Conservation (phyloP, 1,140 invertebrate species). For the Trypoxylus dichotomus region DNA sequence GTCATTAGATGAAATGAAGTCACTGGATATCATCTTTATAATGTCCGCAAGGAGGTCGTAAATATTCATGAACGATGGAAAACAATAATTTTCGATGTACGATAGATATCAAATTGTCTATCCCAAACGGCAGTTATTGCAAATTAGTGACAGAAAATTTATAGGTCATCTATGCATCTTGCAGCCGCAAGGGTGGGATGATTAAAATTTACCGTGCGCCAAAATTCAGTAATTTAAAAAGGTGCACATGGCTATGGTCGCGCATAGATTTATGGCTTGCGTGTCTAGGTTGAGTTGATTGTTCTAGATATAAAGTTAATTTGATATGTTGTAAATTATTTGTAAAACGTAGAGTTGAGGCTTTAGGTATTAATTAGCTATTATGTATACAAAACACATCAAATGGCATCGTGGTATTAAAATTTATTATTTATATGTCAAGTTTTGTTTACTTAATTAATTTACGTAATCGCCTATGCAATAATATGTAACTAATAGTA, state of each 20-base stretch:
- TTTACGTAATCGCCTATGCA: no score
- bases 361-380: no score
- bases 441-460: no score
- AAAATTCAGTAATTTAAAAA: background rate
- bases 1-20: background rate
- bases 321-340: background rate
- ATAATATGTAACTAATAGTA: no score
- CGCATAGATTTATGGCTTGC: background rate
- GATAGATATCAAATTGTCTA: background rate
- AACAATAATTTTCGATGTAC: background rate
- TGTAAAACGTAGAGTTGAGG: background rate
- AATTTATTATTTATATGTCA: no score
- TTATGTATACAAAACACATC: no score
- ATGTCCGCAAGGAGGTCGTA: background rate
- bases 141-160: background rate
- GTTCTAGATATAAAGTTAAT: background rate
- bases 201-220: background rate
- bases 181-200: background rate
- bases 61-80: conserved; percentile 13
- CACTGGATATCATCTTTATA: background rate
- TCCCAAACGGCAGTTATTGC: background rate
- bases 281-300: background rate
- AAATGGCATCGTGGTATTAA: no score
- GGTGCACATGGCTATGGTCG: background rate
- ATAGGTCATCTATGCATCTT: background rate